These are phyloP conservation scores for Martes martes DNA, from an alignment of 2,113 vertebrate genomes.

Conservation along the genomic window DNA sequence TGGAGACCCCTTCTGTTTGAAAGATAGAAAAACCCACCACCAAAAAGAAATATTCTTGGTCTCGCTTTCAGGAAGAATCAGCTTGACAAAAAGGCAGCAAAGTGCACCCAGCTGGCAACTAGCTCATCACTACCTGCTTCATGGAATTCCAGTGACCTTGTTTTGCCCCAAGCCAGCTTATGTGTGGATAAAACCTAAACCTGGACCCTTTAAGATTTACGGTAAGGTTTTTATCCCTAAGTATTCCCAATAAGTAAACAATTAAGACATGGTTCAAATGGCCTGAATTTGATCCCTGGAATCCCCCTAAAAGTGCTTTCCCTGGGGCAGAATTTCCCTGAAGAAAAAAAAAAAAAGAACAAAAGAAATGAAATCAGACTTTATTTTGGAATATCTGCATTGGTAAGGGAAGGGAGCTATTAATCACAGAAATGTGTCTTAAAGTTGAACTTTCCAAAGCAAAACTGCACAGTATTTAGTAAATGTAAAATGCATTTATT, in stretches of 20 bases:
- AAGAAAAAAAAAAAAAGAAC: not conserved
- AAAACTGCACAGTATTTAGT: not conserved
- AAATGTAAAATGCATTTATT: not conserved
- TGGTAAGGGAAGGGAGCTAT: slow-evolving; percentile 10
- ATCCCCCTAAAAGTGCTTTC: slow-evolving; percentile 67
- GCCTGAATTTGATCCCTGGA: slow-evolving; percentile 67
- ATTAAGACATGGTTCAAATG: slow-evolving; percentile 9
- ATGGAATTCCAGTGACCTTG: not conserved
- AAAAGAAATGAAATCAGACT: slow-evolving; percentile 44
- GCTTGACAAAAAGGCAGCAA: not conserved
- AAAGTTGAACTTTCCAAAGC: not conserved
- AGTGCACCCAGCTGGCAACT: not conserved
- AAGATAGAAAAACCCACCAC: not conserved
- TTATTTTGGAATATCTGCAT: slow-evolving; percentile 33
- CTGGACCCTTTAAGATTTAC: not conserved
- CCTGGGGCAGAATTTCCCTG: slow-evolving; percentile 61
- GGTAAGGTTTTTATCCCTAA: slow-evolving; percentile 9
- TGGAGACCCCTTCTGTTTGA: not conserved
- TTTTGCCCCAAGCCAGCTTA: not conserved
- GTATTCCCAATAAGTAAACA: slow-evolving; percentile 12
- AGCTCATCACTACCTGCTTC: not conserved
- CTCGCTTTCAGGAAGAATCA: not conserved
- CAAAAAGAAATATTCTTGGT: not conserved
- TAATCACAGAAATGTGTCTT: not conserved
- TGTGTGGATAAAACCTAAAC: not conserved